A percentile compares a stretch with the other conserved stretches of the same genome.
Conservation (phyloP, 2,797 vertebrate species). For the Chromis chromis region DNA sequence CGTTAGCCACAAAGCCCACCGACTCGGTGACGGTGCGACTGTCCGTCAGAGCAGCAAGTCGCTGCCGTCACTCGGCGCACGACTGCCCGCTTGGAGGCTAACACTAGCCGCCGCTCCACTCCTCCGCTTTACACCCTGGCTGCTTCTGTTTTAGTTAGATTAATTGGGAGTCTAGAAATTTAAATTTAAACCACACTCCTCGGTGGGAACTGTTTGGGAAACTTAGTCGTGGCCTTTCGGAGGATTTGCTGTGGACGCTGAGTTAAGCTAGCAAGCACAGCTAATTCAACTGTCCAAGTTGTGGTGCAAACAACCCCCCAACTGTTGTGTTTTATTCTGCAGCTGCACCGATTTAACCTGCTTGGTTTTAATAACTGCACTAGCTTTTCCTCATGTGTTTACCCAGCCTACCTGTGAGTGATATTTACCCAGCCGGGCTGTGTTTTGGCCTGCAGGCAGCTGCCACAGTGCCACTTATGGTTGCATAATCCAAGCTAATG, state of each 20-base stretch:
- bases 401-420: conserved; percentile 17
- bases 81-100: conserved; percentile 58
- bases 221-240: conserved; percentile 61
- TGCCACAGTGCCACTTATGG: conserved; percentile 55
- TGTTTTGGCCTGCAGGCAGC: conserved; percentile 67
- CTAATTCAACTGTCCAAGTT: conserved; percentile 63
- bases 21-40: conserved; percentile 25
- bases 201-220: conserved; percentile 35
- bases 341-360: background rate
- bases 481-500: conserved; percentile 64
- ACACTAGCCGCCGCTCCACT: conserved; percentile 7
- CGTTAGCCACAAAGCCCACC: conserved; percentile 30
- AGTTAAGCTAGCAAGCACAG: conserved; percentile 57
- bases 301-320: conserved; percentile 25
- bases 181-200: background rate
- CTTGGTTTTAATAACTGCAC: conserved; percentile 1
- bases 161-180: background rate
- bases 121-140: background rate
- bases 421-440: conserved; percentile 36
- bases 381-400: conserved; percentile 18
- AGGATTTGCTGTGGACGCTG: conserved; percentile 2
- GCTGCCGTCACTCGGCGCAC: conserved; percentile 62
- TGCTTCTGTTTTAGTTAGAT: background rate
- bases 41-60: conserved; percentile 58
- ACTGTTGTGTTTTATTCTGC: background rate